Evolutionary conservation across 2,113 vertebrate species (phyloP).

Genomic region (Thalassarche chlororhynchos): DNA sequence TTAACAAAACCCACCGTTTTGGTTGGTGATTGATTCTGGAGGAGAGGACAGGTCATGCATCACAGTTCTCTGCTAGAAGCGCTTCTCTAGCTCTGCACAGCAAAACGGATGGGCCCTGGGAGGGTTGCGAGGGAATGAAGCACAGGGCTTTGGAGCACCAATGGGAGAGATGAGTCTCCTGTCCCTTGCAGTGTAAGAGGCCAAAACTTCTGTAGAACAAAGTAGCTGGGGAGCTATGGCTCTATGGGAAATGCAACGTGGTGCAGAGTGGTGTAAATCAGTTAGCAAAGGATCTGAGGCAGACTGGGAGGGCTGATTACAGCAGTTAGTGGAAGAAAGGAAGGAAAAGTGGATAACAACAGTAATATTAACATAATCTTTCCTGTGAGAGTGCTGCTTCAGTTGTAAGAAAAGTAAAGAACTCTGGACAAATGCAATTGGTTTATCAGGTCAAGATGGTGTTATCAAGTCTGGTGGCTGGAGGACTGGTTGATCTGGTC

Average conservation of each 20-base stretch:
- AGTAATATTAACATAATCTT: background rate
- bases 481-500: background rate
- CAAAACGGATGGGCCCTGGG: fast-evolving
- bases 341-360: background rate
- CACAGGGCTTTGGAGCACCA: background rate
- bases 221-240: background rate
- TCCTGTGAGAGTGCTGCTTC: background rate
- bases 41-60: background rate
- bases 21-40: background rate
- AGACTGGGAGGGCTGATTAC: background rate
- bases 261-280: background rate
- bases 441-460: background rate
- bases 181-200: background rate
- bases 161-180: background rate
- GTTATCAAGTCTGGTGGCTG: background rate
- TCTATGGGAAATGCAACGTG: background rate
- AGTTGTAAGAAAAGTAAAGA: background rate
- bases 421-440: background rate
- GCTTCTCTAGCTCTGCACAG: background rate
- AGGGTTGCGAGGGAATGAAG: background rate
- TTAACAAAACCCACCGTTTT: background rate
- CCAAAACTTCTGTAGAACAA: background rate
- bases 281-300: background rate
- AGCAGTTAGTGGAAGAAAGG: background rate
- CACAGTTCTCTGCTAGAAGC: background rate